phyloP scores from a whole-genome alignment of 2,888 invertebrate genomes.

The Oscheius sp. region DNA sequence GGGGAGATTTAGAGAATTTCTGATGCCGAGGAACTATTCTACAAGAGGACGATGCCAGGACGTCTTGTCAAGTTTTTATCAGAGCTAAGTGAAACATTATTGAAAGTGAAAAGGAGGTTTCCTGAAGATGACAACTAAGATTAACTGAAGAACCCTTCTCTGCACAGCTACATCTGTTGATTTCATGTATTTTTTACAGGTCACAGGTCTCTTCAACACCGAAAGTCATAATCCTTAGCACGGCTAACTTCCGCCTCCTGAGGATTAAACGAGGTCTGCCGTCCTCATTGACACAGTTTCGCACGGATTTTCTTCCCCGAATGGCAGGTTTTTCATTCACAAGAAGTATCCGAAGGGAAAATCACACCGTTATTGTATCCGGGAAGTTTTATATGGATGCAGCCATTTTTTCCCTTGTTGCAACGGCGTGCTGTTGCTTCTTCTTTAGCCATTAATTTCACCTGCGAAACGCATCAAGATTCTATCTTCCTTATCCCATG shows the following conservation, averaged over 20 bases:
- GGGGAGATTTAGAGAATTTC: constrained; percentile 25
- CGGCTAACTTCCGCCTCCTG: no score
- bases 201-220: no score
- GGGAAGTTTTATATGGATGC: no score
- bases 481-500: neutral
- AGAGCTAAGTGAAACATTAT: neutral
- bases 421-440: constrained; percentile 5
- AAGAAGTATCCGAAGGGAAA: neutral
- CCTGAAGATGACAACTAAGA: no score
- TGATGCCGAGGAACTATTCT: constrained; percentile 17
- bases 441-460: neutral
- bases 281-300: constrained; percentile 35
- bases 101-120: no score
- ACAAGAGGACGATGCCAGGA: constrained; percentile 1
- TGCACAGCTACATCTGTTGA: no score
- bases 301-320: neutral
- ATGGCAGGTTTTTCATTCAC: constrained; percentile 18
- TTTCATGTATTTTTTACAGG: no score
- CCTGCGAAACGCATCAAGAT: neutral
- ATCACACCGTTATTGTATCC: neutral
- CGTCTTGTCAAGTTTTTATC: neutral
- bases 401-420: no score
- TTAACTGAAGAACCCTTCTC: no score
- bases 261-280: constrained; percentile 24
- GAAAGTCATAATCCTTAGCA: no score